Percentiles rank a stretch among this genome's conserved stretches.
These are phyloP conservation scores for Melinopterus prodromus DNA, from an alignment of 2,888 invertebrate species.

Conservation along the genomic window DNA sequence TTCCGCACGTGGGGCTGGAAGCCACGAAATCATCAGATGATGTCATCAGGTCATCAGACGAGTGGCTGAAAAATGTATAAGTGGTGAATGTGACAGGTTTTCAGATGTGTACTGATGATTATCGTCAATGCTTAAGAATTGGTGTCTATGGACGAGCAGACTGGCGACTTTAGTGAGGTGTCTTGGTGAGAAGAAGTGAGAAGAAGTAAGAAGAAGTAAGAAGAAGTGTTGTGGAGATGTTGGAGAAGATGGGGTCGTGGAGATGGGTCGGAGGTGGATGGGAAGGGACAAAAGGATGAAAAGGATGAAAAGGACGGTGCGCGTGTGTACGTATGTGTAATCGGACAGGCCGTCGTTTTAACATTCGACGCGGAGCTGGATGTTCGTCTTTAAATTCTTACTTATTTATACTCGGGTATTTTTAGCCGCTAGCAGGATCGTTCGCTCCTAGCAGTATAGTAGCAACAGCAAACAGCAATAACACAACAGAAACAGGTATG, in stretches of 20 bases:
- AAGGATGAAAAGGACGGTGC: constrained; percentile 18
- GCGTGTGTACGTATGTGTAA: constrained; percentile 13
- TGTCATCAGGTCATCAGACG: too few species aligned
- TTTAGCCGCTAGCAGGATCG: constrained; percentile 58
- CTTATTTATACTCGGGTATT: constrained; percentile 58
- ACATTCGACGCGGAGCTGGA: constrained; percentile 35
- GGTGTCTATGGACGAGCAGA: too few species aligned
- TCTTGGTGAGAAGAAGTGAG: neutral
- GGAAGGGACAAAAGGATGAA: constrained; percentile 4
- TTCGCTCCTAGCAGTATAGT: constrained; percentile 46
- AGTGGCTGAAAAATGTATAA: too few species aligned
- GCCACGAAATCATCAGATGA: too few species aligned
- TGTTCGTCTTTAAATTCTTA: constrained; percentile 53
- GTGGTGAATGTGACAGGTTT: too few species aligned
- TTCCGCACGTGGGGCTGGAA: too few species aligned
- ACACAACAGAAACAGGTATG: constrained; percentile 54
- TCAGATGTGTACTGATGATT: too few species aligned
- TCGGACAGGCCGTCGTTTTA: constrained; percentile 26
- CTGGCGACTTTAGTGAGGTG: too few species aligned
- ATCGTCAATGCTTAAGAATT: too few species aligned
- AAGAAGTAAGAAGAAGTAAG: neutral
- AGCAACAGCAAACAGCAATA: constrained; percentile 53
- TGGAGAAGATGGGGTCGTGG: neutral
- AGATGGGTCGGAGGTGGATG: neutral
- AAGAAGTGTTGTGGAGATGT: neutral